Conservation (phyloP, 2,888 invertebrate genomes). For the Cosmopolites sordidus region DNA sequence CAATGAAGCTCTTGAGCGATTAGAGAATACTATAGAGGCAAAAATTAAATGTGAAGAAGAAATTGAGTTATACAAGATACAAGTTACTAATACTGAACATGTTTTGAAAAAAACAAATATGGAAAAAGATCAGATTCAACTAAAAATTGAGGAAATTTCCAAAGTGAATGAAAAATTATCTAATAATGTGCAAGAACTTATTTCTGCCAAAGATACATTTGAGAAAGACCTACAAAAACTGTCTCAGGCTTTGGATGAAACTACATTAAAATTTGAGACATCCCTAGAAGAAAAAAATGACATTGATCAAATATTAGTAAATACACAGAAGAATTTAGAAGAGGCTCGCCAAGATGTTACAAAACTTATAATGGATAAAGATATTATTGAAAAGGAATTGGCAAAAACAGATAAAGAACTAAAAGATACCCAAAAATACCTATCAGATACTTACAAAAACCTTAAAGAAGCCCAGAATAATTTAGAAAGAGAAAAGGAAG, state of each 20-base stretch:
- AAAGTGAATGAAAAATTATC: background rate
- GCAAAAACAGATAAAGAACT: conserved; percentile 1
- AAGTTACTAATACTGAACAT: background rate
- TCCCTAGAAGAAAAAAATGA: background rate
- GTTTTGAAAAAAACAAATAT: background rate
- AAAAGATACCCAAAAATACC: background rate
- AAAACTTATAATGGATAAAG: background rate
- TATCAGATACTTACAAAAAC: background rate
- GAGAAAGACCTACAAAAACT: background rate
- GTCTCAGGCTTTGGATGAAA: background rate
- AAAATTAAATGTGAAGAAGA: conserved; percentile 11
- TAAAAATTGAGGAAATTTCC: background rate
- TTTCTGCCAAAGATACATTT: background rate
- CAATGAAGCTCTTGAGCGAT: conserved; percentile 22
- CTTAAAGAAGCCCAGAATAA: conserved; percentile 4
- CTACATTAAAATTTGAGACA: background rate
- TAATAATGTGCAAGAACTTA: background rate
- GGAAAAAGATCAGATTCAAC: background rate
- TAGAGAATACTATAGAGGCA: conserved; percentile 13
- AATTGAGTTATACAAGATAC: background rate
- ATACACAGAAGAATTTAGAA: too few species aligned
- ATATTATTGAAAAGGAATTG: background rate
- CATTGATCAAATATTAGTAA: background rate
- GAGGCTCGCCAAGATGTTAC: background rate
- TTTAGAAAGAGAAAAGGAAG: background rate